These are phyloP conservation scores for Melieria picta DNA, from an alignment of 2,888 invertebrate genomes.

Conservation along the genomic window DNA sequence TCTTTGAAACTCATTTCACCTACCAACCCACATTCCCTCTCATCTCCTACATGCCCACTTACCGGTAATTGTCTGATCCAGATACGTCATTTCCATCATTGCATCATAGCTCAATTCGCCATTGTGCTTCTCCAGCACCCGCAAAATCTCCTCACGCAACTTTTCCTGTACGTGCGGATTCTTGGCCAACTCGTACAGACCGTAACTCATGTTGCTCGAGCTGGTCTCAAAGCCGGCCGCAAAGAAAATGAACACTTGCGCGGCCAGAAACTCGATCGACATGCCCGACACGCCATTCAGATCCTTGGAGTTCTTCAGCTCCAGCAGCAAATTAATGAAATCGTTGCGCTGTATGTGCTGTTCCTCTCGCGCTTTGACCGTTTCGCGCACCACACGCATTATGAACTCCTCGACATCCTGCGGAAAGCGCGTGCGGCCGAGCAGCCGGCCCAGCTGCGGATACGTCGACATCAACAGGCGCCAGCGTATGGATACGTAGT, in stretches of 20 bases:
- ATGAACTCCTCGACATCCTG: constrained; percentile 42
- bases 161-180: constrained; percentile 66
- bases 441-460: neutral
- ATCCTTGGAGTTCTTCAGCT: constrained; percentile 47
- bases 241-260: constrained; percentile 70
- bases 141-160: constrained; percentile 64
- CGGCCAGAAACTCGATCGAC: constrained; percentile 66
- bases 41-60: constrained; percentile 21
- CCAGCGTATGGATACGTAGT: constrained; percentile 46
- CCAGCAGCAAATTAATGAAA: constrained; percentile 53
- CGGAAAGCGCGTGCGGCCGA: constrained; percentile 17
- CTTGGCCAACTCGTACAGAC: constrained; percentile 67
- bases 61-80: constrained; percentile 68
- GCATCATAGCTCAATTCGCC: constrained; percentile 67
- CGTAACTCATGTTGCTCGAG: constrained; percentile 66
- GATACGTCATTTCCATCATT: constrained; percentile 66
- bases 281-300: constrained; percentile 48
- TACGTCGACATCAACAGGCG: constrained; percentile 46
- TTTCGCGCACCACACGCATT: constrained; percentile 48
- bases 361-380: constrained; percentile 47
- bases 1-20: neutral
- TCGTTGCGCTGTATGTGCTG: constrained; percentile 53
- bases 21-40: neutral
- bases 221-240: constrained; percentile 70
- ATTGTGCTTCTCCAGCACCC: constrained; percentile 58